Conservation (phyloP, 2,113 vertebrate species). For the Crotalus tigris region DNA sequence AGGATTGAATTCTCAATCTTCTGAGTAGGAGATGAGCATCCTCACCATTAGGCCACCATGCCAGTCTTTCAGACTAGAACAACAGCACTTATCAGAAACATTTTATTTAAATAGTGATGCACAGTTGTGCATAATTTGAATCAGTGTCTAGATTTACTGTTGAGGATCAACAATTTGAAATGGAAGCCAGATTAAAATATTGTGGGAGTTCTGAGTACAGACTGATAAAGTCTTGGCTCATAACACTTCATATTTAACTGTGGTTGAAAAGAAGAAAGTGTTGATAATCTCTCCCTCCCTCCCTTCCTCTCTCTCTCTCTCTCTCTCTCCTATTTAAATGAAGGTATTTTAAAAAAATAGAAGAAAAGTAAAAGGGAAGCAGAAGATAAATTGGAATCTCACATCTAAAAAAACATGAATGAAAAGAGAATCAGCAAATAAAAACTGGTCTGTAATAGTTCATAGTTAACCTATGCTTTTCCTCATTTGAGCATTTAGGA, state of each 20-base stretch:
- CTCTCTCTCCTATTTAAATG: neutral
- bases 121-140: no score
- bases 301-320: accelerated
- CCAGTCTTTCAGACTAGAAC: no score
- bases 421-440: neutral
- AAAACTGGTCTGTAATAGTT: neutral
- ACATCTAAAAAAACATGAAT: neutral
- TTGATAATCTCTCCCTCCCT: neutral
- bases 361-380: neutral
- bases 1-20: no score
- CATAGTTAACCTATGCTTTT: neutral
- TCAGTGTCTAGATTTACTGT: no score
- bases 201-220: neutral
- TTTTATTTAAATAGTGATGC: no score
- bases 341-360: neutral
- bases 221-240: neutral
- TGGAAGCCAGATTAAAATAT: neutral
- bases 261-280: neutral
- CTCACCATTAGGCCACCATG: no score
- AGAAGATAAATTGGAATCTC: neutral
- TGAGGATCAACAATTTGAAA: no score
- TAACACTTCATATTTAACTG: neutral
- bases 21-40: no score
- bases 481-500: neutral
- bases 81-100: no score